Base-by-base conservation (phyloP, 2,113 vertebrate genomes). In the Hiodon alosoides region DNA sequence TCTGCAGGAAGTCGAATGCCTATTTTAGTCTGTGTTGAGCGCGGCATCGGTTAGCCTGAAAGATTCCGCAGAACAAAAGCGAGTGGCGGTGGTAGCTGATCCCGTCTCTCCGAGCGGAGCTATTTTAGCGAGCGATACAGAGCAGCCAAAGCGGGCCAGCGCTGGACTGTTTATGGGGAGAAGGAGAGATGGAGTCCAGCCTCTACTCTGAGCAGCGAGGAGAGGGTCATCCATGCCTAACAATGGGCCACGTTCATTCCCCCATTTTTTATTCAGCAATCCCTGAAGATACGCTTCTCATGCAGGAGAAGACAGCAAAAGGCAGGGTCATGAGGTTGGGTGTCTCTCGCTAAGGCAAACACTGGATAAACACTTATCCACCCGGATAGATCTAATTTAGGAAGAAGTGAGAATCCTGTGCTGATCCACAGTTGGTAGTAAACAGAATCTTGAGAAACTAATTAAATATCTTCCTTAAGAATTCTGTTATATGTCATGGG, bases 311-410 rank as follows among this genome's bases (percentile, higher is more conserved):
- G 31, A 31, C 31, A 31, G 31, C 31, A 31, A 31, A 31, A 31
- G 31, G 58, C 46, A 51, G n/a, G 51, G 53, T 68, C 51, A 16
- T n/a, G 48, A 55, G 57, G 17, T 50, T 11, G n/a, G 11, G 53
- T 17, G 60, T 79, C 74, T 69, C 47, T 72, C 16, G 73, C 78
- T 65, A 60, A 69, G 74, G 7, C 46, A 66, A 66, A 8, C 64
- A 3, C 2, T 47, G 17, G 8, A 3, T 14, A 13, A 66, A 47
- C 9, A 8, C 2, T 31, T 31, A 31, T 31, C 31, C 31, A 31
- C 31, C 5, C 61, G 8, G 61, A 11, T 8, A 48, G 1, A 66
- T 11, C 64, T 11, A 47, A 5, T 66, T 66, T 31, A 31, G 31
- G 9, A 66, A 10, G 64, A 11, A 17, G 64, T 47, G 17, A 47